Evolutionary conservation across 2,888 invertebrate genomes (phyloP), one percentile per base, ranked within the genome.

Genomic region (Habroteleia sp.): DNA sequence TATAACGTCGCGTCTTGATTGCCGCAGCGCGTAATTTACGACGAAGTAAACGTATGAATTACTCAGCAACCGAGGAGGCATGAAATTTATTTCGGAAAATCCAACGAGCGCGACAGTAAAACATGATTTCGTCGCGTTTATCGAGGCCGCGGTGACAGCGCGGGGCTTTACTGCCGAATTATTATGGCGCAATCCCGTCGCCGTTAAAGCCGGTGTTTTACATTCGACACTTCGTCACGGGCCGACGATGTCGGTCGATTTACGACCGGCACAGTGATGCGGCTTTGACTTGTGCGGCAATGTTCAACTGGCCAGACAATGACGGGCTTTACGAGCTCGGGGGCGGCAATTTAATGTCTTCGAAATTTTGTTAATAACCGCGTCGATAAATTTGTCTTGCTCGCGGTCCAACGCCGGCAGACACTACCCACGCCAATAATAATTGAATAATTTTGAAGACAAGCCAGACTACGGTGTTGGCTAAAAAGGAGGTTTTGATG

Each of bases 221-320:
- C 62, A 65, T 52, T 73, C 52, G 58, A 73, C 73, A 66, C 60
- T 65, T 73, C 65, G 73, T 73, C 60, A 54, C 60, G 44, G 66
- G 35, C 65, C 44, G 52, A 37, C 50, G 72, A 16, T 37, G 54
- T 23, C 6, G 37, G 27, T 41, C 72, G 56, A 56, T 73, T 73
- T 65, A 65, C 42, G 56, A 33, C 54, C 52, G 54, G 35, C 33
- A 16, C 3, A 42, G 37, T 39, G 52, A 44, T 35, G 37, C 37
- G 10, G 44, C 52, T 31, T 35, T 50, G 58, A 73, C 42, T 73
- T 46, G 39, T 39, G 50, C 50, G 62, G 56, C 80, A 74, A 79
- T 80, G 77, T 81, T 81, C 79, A 83, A 81, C 83, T 78, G 77
- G 76, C 77, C 78, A 74, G 81, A 82, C 81, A 84, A 81, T 82